phyloP scores from a whole-genome alignment of 2,113 vertebrate genomes.

The Semicossyphus pulcher region DNA sequence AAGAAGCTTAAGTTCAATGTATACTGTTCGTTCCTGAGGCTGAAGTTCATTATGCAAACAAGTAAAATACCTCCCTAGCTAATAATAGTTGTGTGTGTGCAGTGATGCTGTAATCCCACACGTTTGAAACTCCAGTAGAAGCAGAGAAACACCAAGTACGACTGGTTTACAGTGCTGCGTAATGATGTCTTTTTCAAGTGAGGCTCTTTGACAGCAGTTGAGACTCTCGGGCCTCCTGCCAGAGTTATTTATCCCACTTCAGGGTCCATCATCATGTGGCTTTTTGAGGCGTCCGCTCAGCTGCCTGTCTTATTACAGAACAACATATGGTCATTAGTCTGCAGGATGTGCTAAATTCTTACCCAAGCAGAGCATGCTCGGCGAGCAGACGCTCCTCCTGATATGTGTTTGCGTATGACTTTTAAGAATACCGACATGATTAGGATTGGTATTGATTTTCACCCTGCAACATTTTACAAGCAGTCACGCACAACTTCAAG shows the following conservation, averaged over 20 bases:
- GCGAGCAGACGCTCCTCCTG: background rate
- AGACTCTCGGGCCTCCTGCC: background rate
- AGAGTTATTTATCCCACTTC: background rate
- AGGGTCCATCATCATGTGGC: conserved; percentile 19
- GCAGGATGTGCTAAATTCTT: conserved; percentile 34
- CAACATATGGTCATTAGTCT: conserved; percentile 9
- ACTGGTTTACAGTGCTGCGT: background rate
- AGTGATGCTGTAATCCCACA: no score
- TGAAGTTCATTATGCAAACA: background rate
- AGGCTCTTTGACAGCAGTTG: background rate
- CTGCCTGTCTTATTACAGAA: conserved; percentile 31
- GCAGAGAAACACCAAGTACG: background rate
- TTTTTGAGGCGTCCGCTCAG: background rate
- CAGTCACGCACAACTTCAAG: background rate
- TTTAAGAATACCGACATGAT: background rate
- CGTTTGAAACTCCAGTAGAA: background rate
- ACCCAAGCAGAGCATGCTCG: background rate
- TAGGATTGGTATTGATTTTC: conserved; percentile 31
- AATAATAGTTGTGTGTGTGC: background rate
- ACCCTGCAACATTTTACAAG: no score
- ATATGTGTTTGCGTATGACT: conserved; percentile 1
- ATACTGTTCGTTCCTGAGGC: background rate
- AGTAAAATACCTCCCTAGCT: background rate
- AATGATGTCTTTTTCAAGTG: background rate
- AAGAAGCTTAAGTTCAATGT: no score